Percentiles rank a stretch among this genome's conserved stretches.
Conservation (phyloP, 2,113 vertebrate genomes). For the Gobius niger region DNA sequence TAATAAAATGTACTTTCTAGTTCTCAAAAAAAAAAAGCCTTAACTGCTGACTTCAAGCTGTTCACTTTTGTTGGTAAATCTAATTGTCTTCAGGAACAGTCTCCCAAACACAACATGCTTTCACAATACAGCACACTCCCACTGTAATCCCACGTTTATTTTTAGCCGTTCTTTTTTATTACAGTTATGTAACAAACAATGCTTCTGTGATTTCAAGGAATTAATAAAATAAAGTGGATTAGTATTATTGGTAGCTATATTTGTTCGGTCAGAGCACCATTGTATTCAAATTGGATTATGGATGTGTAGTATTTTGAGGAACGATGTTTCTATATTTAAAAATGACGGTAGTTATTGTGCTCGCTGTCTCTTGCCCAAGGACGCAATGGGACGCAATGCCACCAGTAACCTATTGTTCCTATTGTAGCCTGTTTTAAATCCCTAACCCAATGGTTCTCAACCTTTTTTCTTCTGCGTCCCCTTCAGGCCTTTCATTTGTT, state of each 20-base stretch:
- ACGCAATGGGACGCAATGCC: neutral
- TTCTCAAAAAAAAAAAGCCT: neutral
- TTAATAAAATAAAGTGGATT: neutral
- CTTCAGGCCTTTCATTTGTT: too few relatives aligned
- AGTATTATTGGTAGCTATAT: neutral
- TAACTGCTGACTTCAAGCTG: neutral
- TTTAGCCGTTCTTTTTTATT: neutral
- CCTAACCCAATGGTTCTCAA: neutral
- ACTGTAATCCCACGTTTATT: slow-evolving; percentile 1
- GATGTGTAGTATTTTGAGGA: too few relatives aligned
- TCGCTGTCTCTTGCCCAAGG: neutral
- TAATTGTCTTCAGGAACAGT: neutral
- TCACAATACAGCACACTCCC: neutral
- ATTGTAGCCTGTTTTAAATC: too few relatives aligned
- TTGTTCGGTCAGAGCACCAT: too few relatives aligned
- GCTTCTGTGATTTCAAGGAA: neutral
- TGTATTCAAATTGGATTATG: too few relatives aligned
- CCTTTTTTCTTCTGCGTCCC: too few relatives aligned
- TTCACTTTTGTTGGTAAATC: neutral
- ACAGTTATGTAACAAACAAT: neutral
- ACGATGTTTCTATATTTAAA: too few relatives aligned
- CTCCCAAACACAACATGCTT: neutral
- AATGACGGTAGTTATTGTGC: too few relatives aligned
- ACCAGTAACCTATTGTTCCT: neutral
- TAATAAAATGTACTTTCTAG: neutral